These are phyloP conservation scores for Henicopernis longicauda DNA, from an alignment of 2,113 vertebrate genomes.

Conservation along the genomic window DNA sequence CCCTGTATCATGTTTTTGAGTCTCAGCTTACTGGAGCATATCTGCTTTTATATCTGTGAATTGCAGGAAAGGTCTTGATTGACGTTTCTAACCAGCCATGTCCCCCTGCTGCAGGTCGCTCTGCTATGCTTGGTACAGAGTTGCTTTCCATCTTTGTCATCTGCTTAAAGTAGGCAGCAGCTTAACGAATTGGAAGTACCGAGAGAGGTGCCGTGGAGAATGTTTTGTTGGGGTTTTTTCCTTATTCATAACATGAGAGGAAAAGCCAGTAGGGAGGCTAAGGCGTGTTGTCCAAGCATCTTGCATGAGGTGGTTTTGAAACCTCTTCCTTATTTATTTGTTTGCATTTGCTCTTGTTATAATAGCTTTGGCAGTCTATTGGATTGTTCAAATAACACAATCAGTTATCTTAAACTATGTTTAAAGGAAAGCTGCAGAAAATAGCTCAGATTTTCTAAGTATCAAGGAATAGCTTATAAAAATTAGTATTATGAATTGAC, in stretches of 20 bases:
- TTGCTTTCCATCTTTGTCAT: background rate
- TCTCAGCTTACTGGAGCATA: background rate
- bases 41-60: background rate
- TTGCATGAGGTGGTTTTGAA: background rate
- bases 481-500: background rate
- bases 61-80: background rate
- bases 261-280: background rate
- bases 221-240: background rate
- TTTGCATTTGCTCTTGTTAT: background rate
- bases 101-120: background rate
- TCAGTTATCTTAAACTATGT: background rate
- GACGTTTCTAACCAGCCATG: background rate
- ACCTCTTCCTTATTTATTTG: constrained; percentile 27
- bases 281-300: background rate
- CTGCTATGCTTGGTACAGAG: background rate
- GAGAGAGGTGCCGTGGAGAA: background rate
- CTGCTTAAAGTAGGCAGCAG: background rate
- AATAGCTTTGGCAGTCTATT: background rate
- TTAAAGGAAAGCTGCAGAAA: background rate
- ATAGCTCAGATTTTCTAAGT: background rate
- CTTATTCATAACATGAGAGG: background rate
- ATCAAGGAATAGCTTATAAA: background rate
- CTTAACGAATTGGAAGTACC: background rate
- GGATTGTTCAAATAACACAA: background rate
- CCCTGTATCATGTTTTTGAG: background rate